A percentile compares a stretch with the other conserved stretches of the same genome.
phyloP scores from a whole-genome alignment of 2,888 invertebrate genomes.

The Rhynchonema sp. region DNA sequence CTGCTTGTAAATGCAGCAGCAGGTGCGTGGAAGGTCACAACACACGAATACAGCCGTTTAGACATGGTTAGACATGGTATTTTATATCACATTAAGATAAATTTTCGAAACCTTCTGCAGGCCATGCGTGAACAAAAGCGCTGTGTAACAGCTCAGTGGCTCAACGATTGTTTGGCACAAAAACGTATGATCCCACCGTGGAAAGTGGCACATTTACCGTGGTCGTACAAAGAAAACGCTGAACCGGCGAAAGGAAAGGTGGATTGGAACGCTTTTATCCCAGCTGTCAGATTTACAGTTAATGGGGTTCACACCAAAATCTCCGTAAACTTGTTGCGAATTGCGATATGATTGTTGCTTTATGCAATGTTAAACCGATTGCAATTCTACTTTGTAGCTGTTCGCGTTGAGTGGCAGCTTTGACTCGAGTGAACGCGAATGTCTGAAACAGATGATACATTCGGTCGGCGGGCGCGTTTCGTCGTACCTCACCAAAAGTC shows the following conservation, averaged over 20 bases:
- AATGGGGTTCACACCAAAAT: no score
- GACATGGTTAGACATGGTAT: no score
- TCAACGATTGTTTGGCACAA: constrained; percentile 67
- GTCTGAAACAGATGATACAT: constrained; percentile 62
- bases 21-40: no score
- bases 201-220: constrained; percentile 75
- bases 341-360: no score
- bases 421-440: constrained; percentile 57
- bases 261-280: not conserved
- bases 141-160: constrained; percentile 65
- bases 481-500: constrained; percentile 36
- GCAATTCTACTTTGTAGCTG: not conserved
- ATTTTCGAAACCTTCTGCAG: constrained; percentile 10
- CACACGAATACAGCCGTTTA: no score
- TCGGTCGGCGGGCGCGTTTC: constrained; percentile 64
- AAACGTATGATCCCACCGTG: constrained; percentile 75
- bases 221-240: constrained; percentile 17
- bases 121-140: constrained; percentile 30
- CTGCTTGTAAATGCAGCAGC: no score
- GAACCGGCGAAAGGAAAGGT: constrained; percentile 34
- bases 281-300: not conserved
- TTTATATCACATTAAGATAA: no score
- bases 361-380: not conserved
- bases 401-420: constrained; percentile 37
- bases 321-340: no score